Conservation (phyloP, 2,113 vertebrate genomes). For the Petrocephalus zakoni region DNA sequence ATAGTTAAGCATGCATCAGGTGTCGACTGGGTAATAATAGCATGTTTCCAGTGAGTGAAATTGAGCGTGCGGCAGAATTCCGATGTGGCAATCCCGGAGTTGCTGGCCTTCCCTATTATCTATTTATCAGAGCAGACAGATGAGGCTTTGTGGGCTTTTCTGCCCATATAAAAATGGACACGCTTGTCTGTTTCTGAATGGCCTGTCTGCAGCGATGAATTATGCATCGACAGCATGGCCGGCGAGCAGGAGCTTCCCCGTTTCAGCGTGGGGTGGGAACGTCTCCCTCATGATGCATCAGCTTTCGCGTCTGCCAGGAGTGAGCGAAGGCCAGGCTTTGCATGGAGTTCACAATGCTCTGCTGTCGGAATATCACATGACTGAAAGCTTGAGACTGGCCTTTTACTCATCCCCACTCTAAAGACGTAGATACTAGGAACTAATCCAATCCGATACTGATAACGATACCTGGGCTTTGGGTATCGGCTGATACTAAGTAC, state of each 20-base stretch:
- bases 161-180: constrained; percentile 7
- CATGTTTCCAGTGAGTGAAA: background rate
- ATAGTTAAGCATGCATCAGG: background rate
- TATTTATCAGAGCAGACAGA: constrained; percentile 23
- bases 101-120: constrained; percentile 24
- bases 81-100: constrained; percentile 3
- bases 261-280: background rate
- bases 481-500: too few relatives aligned
- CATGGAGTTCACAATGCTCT: background rate
- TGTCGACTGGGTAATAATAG: constrained; percentile 14
- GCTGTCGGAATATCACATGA: background rate
- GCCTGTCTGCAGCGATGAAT: constrained; percentile 18
- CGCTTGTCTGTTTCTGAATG: constrained; percentile 23
- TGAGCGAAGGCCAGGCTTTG: background rate
- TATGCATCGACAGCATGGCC: background rate
- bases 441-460: too few relatives aligned
- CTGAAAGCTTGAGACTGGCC: background rate
- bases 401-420: background rate
- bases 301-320: background rate
- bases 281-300: background rate
- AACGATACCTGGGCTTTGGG: too few relatives aligned
- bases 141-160: constrained; percentile 3
- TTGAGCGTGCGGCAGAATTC: constrained; percentile 18
- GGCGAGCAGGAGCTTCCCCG: background rate
- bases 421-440: background rate